Evolutionary conservation across 2,888 invertebrate species (phyloP).

Genomic region (Calameuta filiformis): DNA sequence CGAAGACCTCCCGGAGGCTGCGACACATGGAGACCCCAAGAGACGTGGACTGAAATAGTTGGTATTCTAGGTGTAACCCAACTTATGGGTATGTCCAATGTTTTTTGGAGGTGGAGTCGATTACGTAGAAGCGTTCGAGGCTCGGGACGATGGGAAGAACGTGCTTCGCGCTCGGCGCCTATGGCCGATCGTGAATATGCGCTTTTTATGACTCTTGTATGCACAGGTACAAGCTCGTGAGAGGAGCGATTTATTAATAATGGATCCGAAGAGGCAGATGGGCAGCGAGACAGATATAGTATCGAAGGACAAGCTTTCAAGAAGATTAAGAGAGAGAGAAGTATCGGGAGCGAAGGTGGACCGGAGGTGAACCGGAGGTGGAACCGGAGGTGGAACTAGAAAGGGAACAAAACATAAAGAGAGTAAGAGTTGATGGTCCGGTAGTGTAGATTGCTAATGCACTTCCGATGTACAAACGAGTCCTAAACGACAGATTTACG

Average conservation of each 20-base stretch:
- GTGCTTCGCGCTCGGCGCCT: background rate
- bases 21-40: too few species aligned
- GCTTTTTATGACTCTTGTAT: background rate
- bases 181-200: background rate
- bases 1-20: too few species aligned
- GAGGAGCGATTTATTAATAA: background rate
- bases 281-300: too few species aligned
- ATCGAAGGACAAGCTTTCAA: too few species aligned
- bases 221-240: background rate
- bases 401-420: constrained; percentile 11
- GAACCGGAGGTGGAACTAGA: background rate
- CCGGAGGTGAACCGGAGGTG: background rate
- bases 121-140: background rate
- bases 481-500: constrained; percentile 42
- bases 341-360: background rate
- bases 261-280: background rate
- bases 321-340: too few species aligned
- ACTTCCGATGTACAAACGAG: constrained; percentile 47
- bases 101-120: too few species aligned
- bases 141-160: background rate
- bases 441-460: constrained; percentile 40
- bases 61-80: too few species aligned
- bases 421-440: constrained; percentile 16
- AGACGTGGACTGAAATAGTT: too few species aligned
- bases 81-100: too few species aligned